These are phyloP conservation scores for Heteromyza rotundicornis DNA, from an alignment of 2,888 invertebrate genomes.

Conservation along the genomic window DNA sequence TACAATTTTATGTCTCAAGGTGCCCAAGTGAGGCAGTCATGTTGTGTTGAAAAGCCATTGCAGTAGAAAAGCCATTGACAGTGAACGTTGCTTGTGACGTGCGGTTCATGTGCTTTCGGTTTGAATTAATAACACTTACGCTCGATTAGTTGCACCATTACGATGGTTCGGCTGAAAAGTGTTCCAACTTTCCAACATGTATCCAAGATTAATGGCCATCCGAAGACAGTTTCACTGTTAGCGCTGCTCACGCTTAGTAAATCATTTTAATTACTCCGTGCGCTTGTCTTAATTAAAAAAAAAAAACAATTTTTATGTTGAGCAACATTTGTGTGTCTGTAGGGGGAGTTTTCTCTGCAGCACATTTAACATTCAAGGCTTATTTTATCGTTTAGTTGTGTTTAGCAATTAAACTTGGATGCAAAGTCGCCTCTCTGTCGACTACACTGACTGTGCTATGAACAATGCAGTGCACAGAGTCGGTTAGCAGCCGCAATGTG, in stretches of 20 bases:
- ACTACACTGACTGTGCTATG: background rate
- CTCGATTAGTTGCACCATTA: no score
- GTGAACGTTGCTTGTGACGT: background rate
- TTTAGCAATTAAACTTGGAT: slow-evolving; percentile 7
- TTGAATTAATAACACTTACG: no score
- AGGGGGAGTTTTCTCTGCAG: background rate
- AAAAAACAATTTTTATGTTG: no score
- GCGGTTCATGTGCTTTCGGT: no score
- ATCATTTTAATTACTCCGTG: slow-evolving; percentile 9
- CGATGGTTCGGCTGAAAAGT: no score
- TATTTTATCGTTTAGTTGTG: slow-evolving; percentile 9
- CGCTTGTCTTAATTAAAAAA: no score
- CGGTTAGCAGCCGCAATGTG: background rate
- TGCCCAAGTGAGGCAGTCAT: background rate
- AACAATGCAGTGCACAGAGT: background rate
- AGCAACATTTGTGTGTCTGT: no score
- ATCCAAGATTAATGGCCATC: slow-evolving; percentile 19
- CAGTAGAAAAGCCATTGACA: background rate
- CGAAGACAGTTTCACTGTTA: slow-evolving; percentile 12
- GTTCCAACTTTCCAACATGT: background rate
- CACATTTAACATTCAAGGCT: slow-evolving; percentile 13
- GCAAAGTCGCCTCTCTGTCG: slow-evolving; percentile 5
- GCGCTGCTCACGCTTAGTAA: background rate
- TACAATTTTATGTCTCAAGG: background rate
- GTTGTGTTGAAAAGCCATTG: background rate